phyloP scores from a whole-genome alignment of 2,797 vertebrate species.

The Urophycis tenuis region DNA sequence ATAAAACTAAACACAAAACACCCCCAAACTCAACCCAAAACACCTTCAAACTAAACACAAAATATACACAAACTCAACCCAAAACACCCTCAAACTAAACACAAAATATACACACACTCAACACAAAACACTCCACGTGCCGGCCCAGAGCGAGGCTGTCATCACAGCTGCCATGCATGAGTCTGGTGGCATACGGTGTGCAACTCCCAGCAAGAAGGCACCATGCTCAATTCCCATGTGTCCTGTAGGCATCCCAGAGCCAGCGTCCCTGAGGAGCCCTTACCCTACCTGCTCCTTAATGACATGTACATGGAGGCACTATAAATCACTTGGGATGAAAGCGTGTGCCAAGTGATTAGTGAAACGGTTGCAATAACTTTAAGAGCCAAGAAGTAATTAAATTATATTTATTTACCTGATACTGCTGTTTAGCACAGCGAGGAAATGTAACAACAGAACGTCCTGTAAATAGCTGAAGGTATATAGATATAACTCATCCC shows the following conservation, averaged over 20 bases:
- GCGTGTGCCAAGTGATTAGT: background rate
- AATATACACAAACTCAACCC: too few relatives aligned
- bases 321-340: background rate
- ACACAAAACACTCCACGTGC: too few relatives aligned
- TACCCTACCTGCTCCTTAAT: background rate
- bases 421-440: background rate
- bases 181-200: background rate
- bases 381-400: background rate
- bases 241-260: too few relatives aligned
- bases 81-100: too few relatives aligned
- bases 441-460: conserved; percentile 14
- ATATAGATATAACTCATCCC: background rate
- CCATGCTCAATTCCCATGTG: too few relatives aligned
- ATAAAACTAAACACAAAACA: too few relatives aligned
- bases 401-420: background rate
- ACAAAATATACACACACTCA: too few relatives aligned
- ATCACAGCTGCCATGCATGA: too few relatives aligned
- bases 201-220: background rate
- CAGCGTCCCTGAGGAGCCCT: background rate
- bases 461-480: conserved; percentile 21
- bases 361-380: background rate
- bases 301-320: background rate
- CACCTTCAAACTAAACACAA: too few relatives aligned
- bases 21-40: too few relatives aligned
- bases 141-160: too few relatives aligned